These are phyloP conservation scores for Alviniconcha marisindica DNA, from an alignment of 1,140 invertebrate genomes.

Conservation along the genomic window DNA sequence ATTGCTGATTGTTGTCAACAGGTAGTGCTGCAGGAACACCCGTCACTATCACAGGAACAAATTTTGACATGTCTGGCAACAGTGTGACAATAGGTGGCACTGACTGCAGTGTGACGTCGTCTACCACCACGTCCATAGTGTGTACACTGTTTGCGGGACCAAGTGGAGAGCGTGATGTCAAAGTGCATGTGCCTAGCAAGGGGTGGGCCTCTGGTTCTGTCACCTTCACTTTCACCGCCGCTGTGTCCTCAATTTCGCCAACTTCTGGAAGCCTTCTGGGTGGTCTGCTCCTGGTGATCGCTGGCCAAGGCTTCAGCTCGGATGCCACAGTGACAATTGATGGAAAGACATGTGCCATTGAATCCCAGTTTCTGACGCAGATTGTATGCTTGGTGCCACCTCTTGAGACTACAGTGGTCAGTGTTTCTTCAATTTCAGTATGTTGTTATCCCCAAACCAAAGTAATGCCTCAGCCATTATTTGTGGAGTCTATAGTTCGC, in stretches of 20 bases:
- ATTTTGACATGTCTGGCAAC: conserved; percentile 49
- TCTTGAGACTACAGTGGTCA: too few species aligned
- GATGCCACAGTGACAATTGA: conserved; percentile 52
- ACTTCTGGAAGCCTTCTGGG: conserved; percentile 57
- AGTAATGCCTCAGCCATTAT: too few species aligned
- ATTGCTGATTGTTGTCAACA: too few species aligned
- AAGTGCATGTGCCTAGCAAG: conserved; percentile 55
- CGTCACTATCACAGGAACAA: conserved; percentile 54
- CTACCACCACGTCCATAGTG: conserved; percentile 48
- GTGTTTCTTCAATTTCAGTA: too few species aligned
- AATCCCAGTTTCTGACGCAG: conserved; percentile 31
- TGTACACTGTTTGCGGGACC: conserved; percentile 63
- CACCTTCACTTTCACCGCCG: conserved; percentile 52
- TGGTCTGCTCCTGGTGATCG: conserved; percentile 54
- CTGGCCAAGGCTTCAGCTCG: conserved; percentile 59
- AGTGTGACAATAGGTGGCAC: conserved; percentile 56
- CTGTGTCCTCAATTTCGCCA: conserved; percentile 51
- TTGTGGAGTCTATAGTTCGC: too few species aligned
- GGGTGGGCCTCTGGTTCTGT: conserved; percentile 51
- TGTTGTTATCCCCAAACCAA: too few species aligned
- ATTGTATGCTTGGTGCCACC: conserved; percentile 55
- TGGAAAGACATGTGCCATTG: conserved; percentile 45
- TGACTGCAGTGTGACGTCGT: conserved; percentile 48
- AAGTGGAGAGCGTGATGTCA: conserved; percentile 54
- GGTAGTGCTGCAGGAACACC: conserved; percentile 38